phyloP scores from a whole-genome alignment of 2,888 invertebrate species.

The Steinernema carpocapsae region DNA sequence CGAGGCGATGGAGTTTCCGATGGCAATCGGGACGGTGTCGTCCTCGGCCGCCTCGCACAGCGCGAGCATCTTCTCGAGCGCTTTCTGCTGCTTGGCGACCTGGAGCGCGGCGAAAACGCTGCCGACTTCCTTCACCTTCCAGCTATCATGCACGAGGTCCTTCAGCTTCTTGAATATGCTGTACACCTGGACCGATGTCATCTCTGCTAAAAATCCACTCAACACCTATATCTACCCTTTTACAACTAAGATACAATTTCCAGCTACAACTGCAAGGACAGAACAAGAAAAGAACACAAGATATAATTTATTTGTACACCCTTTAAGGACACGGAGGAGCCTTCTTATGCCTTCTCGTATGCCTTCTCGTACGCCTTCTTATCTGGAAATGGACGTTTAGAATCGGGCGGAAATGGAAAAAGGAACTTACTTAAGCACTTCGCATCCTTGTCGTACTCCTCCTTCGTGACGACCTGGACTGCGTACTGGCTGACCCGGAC shows the following conservation, averaged over 20 bases:
- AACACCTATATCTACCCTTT: not conserved
- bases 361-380: slow-evolving; percentile 56
- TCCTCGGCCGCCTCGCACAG: slow-evolving; percentile 6
- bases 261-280: not conserved
- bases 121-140: not conserved
- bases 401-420: slow-evolving; percentile 41
- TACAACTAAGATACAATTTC: too few relatives aligned
- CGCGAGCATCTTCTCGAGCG: not conserved
- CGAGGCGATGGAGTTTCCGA: slow-evolving; percentile 10
- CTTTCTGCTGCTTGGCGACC: not conserved
- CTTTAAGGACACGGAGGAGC: too few relatives aligned
- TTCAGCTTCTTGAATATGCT: not conserved
- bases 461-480: slow-evolving; percentile 79
- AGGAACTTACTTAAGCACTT: slow-evolving; percentile 54
- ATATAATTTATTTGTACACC: not conserved
- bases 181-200: too few relatives aligned
- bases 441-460: slow-evolving; percentile 76
- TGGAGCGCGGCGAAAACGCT: not conserved
- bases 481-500: slow-evolving; percentile 69
- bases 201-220: too few relatives aligned
- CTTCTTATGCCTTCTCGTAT: slow-evolving; percentile 59
- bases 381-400: not conserved
- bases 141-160: not conserved
- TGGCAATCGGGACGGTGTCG: not conserved
- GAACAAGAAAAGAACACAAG: not conserved